Conservation (phyloP, 2,888 invertebrate genomes). For the Mongoloraphidia duomilia region DNA sequence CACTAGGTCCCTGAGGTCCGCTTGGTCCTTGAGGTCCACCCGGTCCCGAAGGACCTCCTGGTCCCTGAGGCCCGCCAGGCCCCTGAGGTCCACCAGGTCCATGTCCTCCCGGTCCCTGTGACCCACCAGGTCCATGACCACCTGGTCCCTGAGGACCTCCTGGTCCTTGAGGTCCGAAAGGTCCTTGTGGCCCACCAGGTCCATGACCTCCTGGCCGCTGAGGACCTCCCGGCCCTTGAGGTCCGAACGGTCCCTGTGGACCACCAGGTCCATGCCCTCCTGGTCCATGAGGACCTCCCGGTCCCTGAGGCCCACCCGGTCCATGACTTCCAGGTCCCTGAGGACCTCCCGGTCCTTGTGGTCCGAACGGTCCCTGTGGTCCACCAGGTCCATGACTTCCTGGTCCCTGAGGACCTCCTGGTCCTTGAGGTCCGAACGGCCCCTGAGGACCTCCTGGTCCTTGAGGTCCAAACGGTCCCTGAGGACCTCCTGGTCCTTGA, state of each 20-base stretch:
- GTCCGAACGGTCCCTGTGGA: slow-evolving; percentile 37
- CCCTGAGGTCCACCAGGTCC: slow-evolving; percentile 20
- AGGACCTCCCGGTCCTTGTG: slow-evolving; percentile 18
- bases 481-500: slow-evolving; percentile 9
- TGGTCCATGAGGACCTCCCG: slow-evolving; percentile 18
- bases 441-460: slow-evolving; percentile 23
- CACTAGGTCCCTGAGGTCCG: slow-evolving; percentile 3
- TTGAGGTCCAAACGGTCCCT: slow-evolving; percentile 20
- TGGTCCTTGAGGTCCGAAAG: slow-evolving; percentile 16
- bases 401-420: slow-evolving; percentile 11
- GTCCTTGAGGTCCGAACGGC: slow-evolving; percentile 31
- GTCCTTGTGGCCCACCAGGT: slow-evolving; percentile 14
- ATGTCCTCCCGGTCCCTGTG: slow-evolving; percentile 16
- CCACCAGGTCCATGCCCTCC: slow-evolving; percentile 24
- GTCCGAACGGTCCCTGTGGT: slow-evolving; percentile 17
- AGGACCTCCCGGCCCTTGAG: slow-evolving; percentile 31
- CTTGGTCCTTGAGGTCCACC: slow-evolving; percentile 12
- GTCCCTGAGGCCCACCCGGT: slow-evolving; percentile 14
- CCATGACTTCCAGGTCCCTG: slow-evolving; percentile 17
- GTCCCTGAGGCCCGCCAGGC: slow-evolving; percentile 16
- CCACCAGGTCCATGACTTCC: slow-evolving; percentile 18
- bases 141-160: slow-evolving; percentile 20
- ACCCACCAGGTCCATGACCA: slow-evolving; percentile 18
- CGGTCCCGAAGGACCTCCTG: slow-evolving; percentile 22
- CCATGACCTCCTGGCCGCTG: slow-evolving; percentile 24